Percentiles rank a stretch among this genome's conserved stretches.
These are phyloP conservation scores for Centropus unirufus DNA, from an alignment of 2,113 vertebrate genomes.

Conservation along the genomic window DNA sequence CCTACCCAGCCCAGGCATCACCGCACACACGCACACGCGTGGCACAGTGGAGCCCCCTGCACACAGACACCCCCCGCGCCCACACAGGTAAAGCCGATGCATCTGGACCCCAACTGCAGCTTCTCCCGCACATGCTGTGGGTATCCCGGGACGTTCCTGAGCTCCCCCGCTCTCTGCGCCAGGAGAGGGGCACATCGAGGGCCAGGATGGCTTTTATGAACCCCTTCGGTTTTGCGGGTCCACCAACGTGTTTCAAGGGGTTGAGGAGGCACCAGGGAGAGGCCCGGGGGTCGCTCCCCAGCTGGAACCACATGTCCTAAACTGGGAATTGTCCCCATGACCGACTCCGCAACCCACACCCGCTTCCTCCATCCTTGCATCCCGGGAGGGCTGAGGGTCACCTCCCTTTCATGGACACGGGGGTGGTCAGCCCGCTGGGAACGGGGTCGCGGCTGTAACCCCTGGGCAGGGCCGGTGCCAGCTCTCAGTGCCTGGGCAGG, in stretches of 20 bases:
- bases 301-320: no score
- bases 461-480: not conserved
- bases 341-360: not conserved
- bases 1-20: not conserved
- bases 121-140: not conserved
- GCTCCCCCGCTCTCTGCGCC: not conserved
- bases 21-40: not conserved
- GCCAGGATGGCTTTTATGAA: rapidly evolving
- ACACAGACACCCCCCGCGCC: not conserved
- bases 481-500: not conserved
- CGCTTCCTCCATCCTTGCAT: not conserved
- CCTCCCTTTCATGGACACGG: not conserved
- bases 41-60: not conserved
- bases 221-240: not conserved
- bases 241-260: not conserved
- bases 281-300: not conserved
- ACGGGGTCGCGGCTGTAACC: not conserved
- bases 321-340: not conserved
- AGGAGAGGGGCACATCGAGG: rapidly evolving
- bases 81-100: no score
- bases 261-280: no score
- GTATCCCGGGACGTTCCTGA: not conserved
- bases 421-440: not conserved
- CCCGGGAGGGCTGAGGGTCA: not conserved
- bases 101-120: no score